Conservation (phyloP, 2,888 invertebrate species). For the Gymnocheta viridis region DNA sequence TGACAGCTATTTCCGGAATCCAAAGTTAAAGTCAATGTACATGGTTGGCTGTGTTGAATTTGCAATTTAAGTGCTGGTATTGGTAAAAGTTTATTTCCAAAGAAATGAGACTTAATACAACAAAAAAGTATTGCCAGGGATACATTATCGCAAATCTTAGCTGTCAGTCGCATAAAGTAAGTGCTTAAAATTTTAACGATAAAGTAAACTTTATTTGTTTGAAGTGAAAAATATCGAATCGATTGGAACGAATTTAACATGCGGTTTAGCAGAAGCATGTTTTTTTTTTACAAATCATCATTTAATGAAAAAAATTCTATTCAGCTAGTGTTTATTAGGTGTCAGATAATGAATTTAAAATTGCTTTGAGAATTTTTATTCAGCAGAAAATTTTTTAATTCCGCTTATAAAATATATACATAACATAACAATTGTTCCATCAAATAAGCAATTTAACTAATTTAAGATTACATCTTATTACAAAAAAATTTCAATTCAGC, state of each 20-base stretch:
- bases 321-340: too few species aligned
- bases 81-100: background rate
- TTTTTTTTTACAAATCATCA: too few species aligned
- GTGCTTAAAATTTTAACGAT: background rate
- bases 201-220: background rate
- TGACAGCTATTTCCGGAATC: slow-evolving; percentile 54
- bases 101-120: background rate
- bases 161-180: background rate
- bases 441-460: too few species aligned
- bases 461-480: too few species aligned
- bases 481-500: too few species aligned
- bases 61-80: slow-evolving; percentile 45
- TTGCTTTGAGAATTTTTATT: too few species aligned
- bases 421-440: too few species aligned
- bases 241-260: background rate
- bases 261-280: too few species aligned
- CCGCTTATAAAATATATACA: too few species aligned
- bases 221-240: background rate
- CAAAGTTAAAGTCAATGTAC: slow-evolving; percentile 40
- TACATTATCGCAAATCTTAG: background rate
- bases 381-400: too few species aligned
- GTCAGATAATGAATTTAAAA: too few species aligned
- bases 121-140: slow-evolving; percentile 29
- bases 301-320: too few species aligned
- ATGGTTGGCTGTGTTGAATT: slow-evolving; percentile 42